Base-by-base conservation (phyloP, 2,888 invertebrate species). In the Netelia inedita region DNA sequence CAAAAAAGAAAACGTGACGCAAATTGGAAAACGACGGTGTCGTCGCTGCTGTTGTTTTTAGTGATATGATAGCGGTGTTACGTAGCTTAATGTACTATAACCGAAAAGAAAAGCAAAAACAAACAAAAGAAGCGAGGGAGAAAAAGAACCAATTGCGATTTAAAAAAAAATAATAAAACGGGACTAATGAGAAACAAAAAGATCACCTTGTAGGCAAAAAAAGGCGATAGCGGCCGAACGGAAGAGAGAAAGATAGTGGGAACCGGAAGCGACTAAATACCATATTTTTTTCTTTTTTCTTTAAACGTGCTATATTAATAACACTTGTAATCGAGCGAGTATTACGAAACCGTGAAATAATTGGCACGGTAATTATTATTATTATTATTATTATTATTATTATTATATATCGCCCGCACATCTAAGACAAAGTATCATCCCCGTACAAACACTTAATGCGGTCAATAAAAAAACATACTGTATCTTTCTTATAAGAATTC, bases 381-480 rank as follows among this genome's bases (percentile, higher is more conserved):
- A 66, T 43, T 21, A n/a, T 14, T 65, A 75, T 75, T 53, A 55
- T 55, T 55, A 43, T 53, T 65, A 53, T 53, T 65, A 66, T 53
- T 19, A 46, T 46, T 53, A 53, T 50, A 16, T 6, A 19, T 80
- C 46, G 55, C 61, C 63, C 73, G 43, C 55, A 41, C 35, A 57
- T 71, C 41, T 41, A 28, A 21, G 74, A 16, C n/a, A 75, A 68
- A 61, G 50, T 68, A 74, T 79, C 66, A 83, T 68, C 28, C 79
- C 74, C 82, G 74, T 75, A 78, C 69, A 74, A 85, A 83, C 75
- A 75, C 75, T 78, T 61, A 68, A 79, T 55, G 57, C 75, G 79
- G 73, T 84, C 74, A 69, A 85, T 78, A 85, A 85, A 84, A 79
- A 79, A 83, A 76, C 61, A 83, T 69, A 69, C 80, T 79, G 81